Evolutionary conservation across 2,797 vertebrate species (phyloP), one percentile per base, ranked within the genome.

Genomic region (Hemitrygon akajei): DNA sequence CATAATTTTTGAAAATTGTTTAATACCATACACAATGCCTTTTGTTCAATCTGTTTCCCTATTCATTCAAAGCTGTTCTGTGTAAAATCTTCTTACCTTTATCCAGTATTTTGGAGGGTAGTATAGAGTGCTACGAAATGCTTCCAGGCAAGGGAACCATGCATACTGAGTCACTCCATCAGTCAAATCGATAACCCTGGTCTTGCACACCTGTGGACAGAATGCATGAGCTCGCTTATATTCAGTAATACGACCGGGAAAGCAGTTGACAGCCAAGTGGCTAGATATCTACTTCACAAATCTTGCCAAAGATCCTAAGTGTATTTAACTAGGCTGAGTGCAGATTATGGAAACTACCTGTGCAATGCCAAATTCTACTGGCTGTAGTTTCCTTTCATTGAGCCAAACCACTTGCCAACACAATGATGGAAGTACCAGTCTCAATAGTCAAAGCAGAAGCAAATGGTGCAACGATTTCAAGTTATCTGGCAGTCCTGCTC

Each of bases 101-200:
- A 99, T 96, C 98, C 98, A 98, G 95, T 98, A 99, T 71, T 94
- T 97, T 1, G 86, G 96, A 96, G 96, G 96, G 69, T 95, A 96
- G 96, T 95, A 97, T 97, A 93, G 95, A 95, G 94, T 97, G 96
- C 9, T 95, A 96, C 95, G 96, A 40, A 96, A 96, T 27, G 94
- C 71, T 84, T 97, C 96, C 0, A 96, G 97, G 94, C 99, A 99
- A 18, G 99, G 99, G 75, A 99, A 99, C 99, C 99, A 99, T 34
- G 99, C 98, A 0, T 99, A 98, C 95, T 98, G 98, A 69, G 98
- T 98, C 94, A 99, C 97, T 0, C 97, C 98, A 71, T 98, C 98
- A 0, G 97, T 98, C 79, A 99, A 95, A 94, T 98, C 98, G 0
- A 98, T 98, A 95, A 99, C 98, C 95, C 99, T 99, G 81, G 98